Percentiles rank a stretch among this genome's conserved stretches.
Evolutionary conservation across 2,888 invertebrate genomes (phyloP).

Genomic region (Drymonia ruficornis): DNA sequence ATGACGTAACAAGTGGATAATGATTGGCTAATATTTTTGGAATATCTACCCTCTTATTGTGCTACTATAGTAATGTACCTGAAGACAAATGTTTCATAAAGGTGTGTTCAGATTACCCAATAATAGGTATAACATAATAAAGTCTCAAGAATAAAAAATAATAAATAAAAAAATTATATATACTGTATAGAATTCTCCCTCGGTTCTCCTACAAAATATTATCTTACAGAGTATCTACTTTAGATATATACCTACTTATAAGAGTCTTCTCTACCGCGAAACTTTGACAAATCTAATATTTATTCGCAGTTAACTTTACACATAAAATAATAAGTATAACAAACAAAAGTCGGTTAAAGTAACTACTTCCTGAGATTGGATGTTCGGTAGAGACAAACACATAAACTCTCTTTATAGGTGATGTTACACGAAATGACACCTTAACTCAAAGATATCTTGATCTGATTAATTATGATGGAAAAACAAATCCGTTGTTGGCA

Average conservation of each 20-base stretch:
- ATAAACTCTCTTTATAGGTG: slow-evolving; percentile 31
- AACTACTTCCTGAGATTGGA: slow-evolving; percentile 33
- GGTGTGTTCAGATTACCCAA: no score
- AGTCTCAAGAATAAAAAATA: no score
- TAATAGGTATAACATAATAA: no score
- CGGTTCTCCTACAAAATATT: no score
- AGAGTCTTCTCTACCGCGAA: background rate
- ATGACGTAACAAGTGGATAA: slow-evolving; percentile 27
- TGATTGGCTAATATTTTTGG: slow-evolving; percentile 40
- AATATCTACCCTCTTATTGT: slow-evolving; percentile 14
- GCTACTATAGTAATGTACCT: slow-evolving; percentile 5
- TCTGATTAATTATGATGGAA: slow-evolving; percentile 19
- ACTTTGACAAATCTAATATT: background rate
- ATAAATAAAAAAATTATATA: no score
- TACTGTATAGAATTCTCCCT: no score
- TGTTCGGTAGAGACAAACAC: slow-evolving; percentile 35
- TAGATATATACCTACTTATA: no score
- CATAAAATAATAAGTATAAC: slow-evolving; percentile 30
- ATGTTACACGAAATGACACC: slow-evolving; percentile 28
- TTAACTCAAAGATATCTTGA: slow-evolving; percentile 25
- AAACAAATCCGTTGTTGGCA: background rate
- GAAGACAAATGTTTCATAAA: no score
- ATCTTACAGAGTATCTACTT: no score
- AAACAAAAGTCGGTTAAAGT: slow-evolving; percentile 35
- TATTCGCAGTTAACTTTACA: slow-evolving; percentile 20